Conservation (phyloP, 2,113 vertebrate genomes). For the Thymallus thymallus region DNA sequence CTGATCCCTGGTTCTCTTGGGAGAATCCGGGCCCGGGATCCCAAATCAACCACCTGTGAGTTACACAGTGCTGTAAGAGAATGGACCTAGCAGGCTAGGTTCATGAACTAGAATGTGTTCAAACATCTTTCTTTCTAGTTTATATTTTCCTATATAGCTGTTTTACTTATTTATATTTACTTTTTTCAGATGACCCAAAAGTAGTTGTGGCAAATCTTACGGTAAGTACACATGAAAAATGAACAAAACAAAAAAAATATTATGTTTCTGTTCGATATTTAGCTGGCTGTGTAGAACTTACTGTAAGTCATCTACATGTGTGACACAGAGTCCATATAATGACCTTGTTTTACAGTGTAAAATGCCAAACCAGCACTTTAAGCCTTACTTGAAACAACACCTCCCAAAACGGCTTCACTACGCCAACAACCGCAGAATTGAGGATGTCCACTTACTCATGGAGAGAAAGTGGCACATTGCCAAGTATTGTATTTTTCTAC, state of each 20-base stretch:
- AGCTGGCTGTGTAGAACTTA: not conserved
- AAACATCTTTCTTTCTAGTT: not conserved
- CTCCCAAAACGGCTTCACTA: slow-evolving; percentile 96
- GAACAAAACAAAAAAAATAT: not conserved
- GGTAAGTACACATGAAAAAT: slow-evolving; percentile 75
- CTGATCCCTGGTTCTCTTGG: slow-evolving; percentile 91
- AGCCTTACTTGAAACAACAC: slow-evolving; percentile 92
- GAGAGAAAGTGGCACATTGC: slow-evolving; percentile 94
- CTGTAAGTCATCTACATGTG: not conserved
- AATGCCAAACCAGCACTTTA: slow-evolving; percentile 92
- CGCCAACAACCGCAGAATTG: slow-evolving; percentile 92
- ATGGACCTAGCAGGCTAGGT: too few species aligned
- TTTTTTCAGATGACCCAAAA: slow-evolving; percentile 86
- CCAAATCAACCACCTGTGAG: slow-evolving; percentile 61
- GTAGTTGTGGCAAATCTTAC: slow-evolving; percentile 91
- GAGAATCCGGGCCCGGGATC: slow-evolving; percentile 83
- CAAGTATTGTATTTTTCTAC: slow-evolving; percentile 79
- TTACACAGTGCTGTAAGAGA: too few species aligned
- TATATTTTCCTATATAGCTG: not conserved
- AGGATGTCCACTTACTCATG: slow-evolving; percentile 94
- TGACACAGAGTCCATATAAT: not conserved
- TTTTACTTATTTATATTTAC: not conserved
- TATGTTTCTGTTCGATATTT: too few species aligned
- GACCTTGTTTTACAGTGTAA: slow-evolving; percentile 81
- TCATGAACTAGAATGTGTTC: too few species aligned